These are phyloP conservation scores for Heliornis fulica DNA, from an alignment of 2,113 vertebrate genomes.

Conservation along the genomic window DNA sequence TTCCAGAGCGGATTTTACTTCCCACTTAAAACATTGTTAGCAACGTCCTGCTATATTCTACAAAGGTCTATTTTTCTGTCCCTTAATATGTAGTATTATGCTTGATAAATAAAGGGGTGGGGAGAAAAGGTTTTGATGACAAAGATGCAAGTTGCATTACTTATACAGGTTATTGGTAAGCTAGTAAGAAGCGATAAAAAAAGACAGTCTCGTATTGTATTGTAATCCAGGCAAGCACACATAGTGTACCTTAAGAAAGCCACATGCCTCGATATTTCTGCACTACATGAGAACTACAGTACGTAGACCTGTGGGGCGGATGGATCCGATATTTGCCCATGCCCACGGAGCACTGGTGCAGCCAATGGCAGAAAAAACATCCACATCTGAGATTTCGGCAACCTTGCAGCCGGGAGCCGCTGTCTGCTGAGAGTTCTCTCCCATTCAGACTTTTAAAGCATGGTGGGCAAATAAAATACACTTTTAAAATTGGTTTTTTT, in stretches of 20 bases:
- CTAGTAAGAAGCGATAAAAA: slow-evolving; percentile 68
- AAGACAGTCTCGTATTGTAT: slow-evolving; percentile 61
- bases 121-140: slow-evolving; percentile 70
- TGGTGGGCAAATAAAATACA: slow-evolving; percentile 41
- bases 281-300: slow-evolving; percentile 73
- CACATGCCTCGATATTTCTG: slow-evolving; percentile 70
- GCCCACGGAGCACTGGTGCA: slow-evolving; percentile 46
- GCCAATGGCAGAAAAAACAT: slow-evolving; percentile 55
- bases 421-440: slow-evolving; percentile 35
- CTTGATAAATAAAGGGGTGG: slow-evolving; percentile 72
- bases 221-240: slow-evolving; percentile 71
- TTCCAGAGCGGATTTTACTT: slow-evolving; percentile 56
- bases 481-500: not conserved
- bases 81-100: slow-evolving; percentile 66
- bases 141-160: slow-evolving; percentile 57
- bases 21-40: slow-evolving; percentile 73
- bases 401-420: slow-evolving; percentile 2
- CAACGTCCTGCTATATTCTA: slow-evolving; percentile 71
- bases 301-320: slow-evolving; percentile 57
- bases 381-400: slow-evolving; percentile 48
- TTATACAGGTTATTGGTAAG: slow-evolving; percentile 65
- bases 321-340: slow-evolving; percentile 25
- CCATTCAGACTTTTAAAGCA: slow-evolving; percentile 49
- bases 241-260: slow-evolving; percentile 73
- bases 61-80: slow-evolving; percentile 66